Base-by-base conservation (phyloP, 2,888 invertebrate genomes). In the Alitta virens region DNA sequence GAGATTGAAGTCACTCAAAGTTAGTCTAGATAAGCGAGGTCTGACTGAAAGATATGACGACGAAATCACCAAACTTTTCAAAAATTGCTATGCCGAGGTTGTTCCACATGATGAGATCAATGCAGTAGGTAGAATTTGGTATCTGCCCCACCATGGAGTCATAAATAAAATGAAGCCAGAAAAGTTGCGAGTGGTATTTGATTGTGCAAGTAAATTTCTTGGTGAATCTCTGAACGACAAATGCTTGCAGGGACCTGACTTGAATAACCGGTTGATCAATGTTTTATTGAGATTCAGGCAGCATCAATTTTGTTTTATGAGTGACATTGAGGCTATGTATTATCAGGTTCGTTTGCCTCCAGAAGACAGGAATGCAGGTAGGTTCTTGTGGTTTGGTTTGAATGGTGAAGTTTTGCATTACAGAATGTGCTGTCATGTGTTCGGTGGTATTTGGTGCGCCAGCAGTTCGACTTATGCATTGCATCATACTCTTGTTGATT, bases 241-340 rank as follows among this genome's bases (percentile, higher is more conserved):
- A 16, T 43, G 66, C 2, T 46, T 65, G 1, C 50, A 42, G 24
- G 65, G 66, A 7, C 65, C 65, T 12, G 63, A 65, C 23, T 14
- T 66, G 42, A 67, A 56, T 1, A 66, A 66, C 27, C 33, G 25
- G 0, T 46, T 68, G 2, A 25, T 60, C 5, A 59, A 64, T 24
- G 63, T 64, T 9, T 43, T 67, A 14, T 38, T 42, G 21, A 38
- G 64, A n/a, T 68, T 65, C 38, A 25, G 64, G 7, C 2, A 67
- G n/a, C 60, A 65, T 25, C 33, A 26, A 18, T 23, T 67, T 21
- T 63, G 66, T 14, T 18, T 66, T 18, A 49, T 58, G n/a, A 60
- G 63, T 23, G 66, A 68, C 53, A 57, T 69, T 23, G 65, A 68
- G 46, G 24, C 33, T 2, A 69, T 69, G 64, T 68, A 66, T 56